Conservation (phyloP, 2,888 invertebrate genomes). For the Apodemia mormo region DNA sequence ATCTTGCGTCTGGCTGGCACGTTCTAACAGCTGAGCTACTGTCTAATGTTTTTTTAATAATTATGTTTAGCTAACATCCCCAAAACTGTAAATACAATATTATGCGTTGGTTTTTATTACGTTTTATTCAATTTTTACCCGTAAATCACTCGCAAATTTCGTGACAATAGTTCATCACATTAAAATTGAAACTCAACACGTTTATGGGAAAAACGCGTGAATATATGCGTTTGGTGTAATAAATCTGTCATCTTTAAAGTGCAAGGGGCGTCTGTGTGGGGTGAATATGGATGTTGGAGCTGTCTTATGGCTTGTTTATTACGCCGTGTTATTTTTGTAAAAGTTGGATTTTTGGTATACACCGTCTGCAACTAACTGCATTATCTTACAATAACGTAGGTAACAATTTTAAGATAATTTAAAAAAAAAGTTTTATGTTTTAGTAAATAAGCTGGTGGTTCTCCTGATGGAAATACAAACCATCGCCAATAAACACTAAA, state of each 20-base stretch:
- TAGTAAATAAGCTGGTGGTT: no score
- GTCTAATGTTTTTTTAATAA: no score
- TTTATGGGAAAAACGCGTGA: conserved; percentile 18
- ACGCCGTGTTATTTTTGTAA: conserved; percentile 1
- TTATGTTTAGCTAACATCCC: background rate
- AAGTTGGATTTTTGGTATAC: background rate
- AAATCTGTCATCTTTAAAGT: conserved; percentile 19
- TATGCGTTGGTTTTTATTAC: background rate
- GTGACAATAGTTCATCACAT: conserved; percentile 19
- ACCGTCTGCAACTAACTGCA: background rate
- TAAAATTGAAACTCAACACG: conserved; percentile 15
- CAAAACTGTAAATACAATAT: background rate
- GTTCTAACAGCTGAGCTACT: no score
- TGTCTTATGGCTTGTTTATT: conserved; percentile 17
- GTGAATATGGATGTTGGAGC: conserved; percentile 15
- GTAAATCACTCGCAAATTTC: background rate
- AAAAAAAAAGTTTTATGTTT: no score
- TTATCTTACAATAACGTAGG: no score
- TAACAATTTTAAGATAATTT: no score
- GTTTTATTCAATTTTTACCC: background rate
- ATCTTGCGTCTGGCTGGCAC: no score
- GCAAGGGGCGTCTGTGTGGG: conserved; percentile 15
- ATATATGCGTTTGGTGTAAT: conserved; percentile 5
- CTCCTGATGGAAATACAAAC: no score
- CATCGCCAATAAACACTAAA: no score